These are phyloP conservation scores for Sthenelais limicola DNA, from an alignment of 2,888 invertebrate species.

Conservation along the genomic window DNA sequence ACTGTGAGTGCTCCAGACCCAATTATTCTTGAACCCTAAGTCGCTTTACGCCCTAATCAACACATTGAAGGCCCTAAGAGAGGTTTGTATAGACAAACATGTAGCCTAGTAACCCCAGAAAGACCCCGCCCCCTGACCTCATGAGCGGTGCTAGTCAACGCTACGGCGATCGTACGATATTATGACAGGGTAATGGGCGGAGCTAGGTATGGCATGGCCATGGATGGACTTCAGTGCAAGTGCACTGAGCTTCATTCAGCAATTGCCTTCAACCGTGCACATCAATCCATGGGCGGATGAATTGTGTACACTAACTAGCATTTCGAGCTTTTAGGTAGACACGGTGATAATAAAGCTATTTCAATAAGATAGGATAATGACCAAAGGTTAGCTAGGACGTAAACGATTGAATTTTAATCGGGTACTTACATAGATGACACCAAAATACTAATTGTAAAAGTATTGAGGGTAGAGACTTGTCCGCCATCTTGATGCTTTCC, in stretches of 20 bases:
- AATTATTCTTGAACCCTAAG: too few relatives aligned
- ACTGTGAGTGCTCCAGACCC: too few relatives aligned
- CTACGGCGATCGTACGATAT: conserved; percentile 23
- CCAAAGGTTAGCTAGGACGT: too few relatives aligned
- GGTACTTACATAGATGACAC: conserved; percentile 24
- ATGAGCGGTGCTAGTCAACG: neutral
- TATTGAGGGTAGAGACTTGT: neutral
- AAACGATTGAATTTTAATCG: too few relatives aligned
- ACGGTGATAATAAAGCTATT: too few relatives aligned
- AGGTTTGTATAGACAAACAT: too few relatives aligned
- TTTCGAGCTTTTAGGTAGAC: too few relatives aligned
- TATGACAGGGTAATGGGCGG: conserved; percentile 20
- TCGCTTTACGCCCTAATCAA: too few relatives aligned
- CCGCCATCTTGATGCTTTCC: conserved; percentile 29
- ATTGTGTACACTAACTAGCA: too few relatives aligned
- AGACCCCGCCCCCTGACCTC: neutral
- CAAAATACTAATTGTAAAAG: conserved; percentile 8
- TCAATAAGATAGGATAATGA: too few relatives aligned
- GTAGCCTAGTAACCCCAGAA: neutral
- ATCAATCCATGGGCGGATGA: too few relatives aligned
- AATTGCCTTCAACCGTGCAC: neutral
- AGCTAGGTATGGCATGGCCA: neutral
- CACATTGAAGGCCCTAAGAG: too few relatives aligned
- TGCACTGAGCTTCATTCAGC: conserved; percentile 23
- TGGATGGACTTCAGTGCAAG: neutral